Evolutionary conservation across 2,797 vertebrate species (phyloP).

Genomic region (Megaceryle alcyon): DNA sequence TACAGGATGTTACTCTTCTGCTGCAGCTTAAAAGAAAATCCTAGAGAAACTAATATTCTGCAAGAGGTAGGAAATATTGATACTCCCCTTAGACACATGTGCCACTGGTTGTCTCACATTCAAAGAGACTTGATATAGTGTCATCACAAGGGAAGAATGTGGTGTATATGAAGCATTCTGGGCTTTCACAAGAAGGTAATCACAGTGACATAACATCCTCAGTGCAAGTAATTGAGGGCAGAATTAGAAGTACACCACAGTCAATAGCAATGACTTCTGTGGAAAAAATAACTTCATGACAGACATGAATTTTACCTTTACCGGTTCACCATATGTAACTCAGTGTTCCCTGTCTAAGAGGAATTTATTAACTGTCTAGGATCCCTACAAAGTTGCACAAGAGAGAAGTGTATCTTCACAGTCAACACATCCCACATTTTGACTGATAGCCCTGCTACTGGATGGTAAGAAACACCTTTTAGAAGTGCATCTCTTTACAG

Average conservation of each 20-base stretch:
- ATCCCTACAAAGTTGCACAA: background rate
- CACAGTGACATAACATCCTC: background rate
- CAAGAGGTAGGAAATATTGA: background rate
- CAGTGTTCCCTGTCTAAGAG: background rate
- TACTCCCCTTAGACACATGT: background rate
- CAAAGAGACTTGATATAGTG: background rate
- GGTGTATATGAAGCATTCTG: background rate
- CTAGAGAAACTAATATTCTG: background rate
- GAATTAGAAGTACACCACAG: background rate
- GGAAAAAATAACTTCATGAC: background rate
- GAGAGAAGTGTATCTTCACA: background rate
- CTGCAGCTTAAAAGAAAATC: background rate
- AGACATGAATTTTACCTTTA: background rate
- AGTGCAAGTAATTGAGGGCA: background rate
- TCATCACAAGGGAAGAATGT: background rate
- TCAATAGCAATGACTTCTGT: background rate
- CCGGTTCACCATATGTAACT: background rate
- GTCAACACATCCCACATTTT: background rate
- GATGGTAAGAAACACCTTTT: background rate
- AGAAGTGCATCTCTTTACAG: background rate
- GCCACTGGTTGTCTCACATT: background rate
- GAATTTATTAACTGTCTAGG: background rate
- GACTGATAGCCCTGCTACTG: background rate
- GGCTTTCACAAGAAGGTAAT: background rate
- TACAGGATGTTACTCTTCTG: background rate